Percentiles rank a stretch among this genome's conserved stretches.
Evolutionary conservation across 2,113 vertebrate genomes (phyloP).

Genomic region (Electrona antarctica): DNA sequence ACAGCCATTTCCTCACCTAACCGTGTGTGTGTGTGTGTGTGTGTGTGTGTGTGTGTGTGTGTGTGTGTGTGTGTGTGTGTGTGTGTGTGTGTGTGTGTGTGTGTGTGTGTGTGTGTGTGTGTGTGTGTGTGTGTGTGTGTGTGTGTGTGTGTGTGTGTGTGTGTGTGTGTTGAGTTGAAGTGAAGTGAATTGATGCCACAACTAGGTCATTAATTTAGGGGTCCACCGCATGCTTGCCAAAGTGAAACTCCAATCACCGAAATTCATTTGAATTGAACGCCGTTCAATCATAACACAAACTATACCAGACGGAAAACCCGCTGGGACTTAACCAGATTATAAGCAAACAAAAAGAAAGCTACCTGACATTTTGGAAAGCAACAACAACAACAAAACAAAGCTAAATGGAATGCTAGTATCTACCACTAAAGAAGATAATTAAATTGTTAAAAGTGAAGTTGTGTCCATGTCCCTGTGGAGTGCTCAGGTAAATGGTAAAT

Average conservation of each 20-base stretch:
- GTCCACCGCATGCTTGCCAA: not conserved
- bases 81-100: not conserved
- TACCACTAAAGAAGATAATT: too few relatives aligned
- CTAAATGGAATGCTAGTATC: too few relatives aligned
- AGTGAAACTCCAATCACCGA: slow-evolving; percentile 25
- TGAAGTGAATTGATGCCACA: slow-evolving; percentile 14
- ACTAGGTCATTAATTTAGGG: slow-evolving; percentile 23
- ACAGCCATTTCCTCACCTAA: slow-evolving; percentile 5
- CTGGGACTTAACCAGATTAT: too few relatives aligned
- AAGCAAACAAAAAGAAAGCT: too few relatives aligned
- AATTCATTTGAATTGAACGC: slow-evolving; percentile 2
- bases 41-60: not conserved
- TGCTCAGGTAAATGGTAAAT: too few relatives aligned
- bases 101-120: not conserved
- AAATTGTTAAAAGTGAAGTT: too few relatives aligned
- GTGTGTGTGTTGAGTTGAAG: not conserved
- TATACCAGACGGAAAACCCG: too few relatives aligned
- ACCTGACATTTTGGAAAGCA: too few relatives aligned
- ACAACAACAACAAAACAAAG: too few relatives aligned
- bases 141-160: slow-evolving; percentile 7
- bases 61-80: slow-evolving; percentile 2
- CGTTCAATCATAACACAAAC: not conserved
- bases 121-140: not conserved
- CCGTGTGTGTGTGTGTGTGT: not conserved
- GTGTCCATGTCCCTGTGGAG: too few relatives aligned